phyloP scores from a whole-genome alignment of 2,888 invertebrate species.

The Perizoma affinitatum region DNA sequence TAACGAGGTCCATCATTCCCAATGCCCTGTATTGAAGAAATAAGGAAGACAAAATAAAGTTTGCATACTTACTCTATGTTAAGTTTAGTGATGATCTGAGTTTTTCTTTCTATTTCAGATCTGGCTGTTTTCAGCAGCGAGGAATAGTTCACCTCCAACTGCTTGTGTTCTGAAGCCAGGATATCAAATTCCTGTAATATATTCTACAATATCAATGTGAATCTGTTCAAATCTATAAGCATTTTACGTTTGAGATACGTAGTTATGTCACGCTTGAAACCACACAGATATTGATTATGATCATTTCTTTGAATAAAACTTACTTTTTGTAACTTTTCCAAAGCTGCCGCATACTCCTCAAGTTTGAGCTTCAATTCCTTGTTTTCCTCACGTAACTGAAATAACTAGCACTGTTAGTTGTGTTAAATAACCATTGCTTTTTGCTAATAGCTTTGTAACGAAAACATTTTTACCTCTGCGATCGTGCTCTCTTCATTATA shows the following conservation, averaged over 20 bases:
- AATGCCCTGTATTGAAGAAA: too few relatives aligned
- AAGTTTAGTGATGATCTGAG: conserved; percentile 62
- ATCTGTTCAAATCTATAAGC: conserved; percentile 52
- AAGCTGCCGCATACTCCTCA: conserved; percentile 54
- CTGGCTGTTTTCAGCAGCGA: conserved; percentile 71
- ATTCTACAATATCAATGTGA: conserved; percentile 75
- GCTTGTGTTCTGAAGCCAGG: conserved; percentile 61
- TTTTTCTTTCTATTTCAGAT: conserved; percentile 72
- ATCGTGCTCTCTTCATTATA: conserved; percentile 63
- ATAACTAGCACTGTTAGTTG: conserved; percentile 25
- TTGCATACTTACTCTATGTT: conserved; percentile 67
- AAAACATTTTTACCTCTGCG: conserved; percentile 52
- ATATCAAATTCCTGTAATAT: conserved; percentile 78
- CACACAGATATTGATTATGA: too few relatives aligned
- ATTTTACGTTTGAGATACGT: neutral
- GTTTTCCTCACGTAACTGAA: conserved; percentile 70
- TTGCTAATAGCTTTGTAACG: too few relatives aligned
- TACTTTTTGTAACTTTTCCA: conserved; percentile 69
- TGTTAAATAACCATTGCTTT: conserved; percentile 24
- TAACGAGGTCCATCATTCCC: too few relatives aligned
- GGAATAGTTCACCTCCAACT: conserved; percentile 67
- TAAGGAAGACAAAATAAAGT: neutral
- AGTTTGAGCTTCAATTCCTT: conserved; percentile 61
- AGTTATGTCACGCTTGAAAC: too few relatives aligned
- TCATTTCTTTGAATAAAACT: conserved; percentile 36